A percentile compares a stretch with the other conserved stretches of the same genome.
Conservation (phyloP, 2,888 invertebrate genomes). For the Tetanocera ferruginea region DNA sequence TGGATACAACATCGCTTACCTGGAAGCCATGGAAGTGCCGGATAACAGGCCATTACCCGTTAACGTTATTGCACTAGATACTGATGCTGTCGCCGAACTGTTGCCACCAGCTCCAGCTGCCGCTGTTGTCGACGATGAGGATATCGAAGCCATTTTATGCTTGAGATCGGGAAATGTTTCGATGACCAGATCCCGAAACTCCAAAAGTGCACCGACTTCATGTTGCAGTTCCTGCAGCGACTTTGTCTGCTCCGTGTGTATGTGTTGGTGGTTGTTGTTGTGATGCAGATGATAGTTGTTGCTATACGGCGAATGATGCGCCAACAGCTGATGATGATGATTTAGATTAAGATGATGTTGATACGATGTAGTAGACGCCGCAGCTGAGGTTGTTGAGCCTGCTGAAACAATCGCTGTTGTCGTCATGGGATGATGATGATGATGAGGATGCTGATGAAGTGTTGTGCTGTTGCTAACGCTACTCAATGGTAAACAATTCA, state of each 20-base stretch:
- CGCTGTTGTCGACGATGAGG: conserved; percentile 67
- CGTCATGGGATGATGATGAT: conserved; percentile 45
- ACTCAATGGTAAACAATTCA: conserved; percentile 84
- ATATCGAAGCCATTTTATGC: conserved; percentile 84
- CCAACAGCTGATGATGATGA: conserved; percentile 58
- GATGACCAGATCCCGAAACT: conserved; percentile 94
- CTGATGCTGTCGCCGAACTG: conserved; percentile 41
- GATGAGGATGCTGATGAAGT: conserved; percentile 42
- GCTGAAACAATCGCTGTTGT: conserved; percentile 44
- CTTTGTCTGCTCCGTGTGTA: conserved; percentile 88
- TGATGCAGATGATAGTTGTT: conserved; percentile 60
- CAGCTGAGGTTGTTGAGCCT: conserved; percentile 71
- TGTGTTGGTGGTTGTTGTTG: conserved; percentile 78
- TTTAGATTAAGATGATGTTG: conserved; percentile 61
- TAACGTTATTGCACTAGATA: conserved; percentile 63
- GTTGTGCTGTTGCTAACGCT: conserved; percentile 45
- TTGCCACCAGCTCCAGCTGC: conserved; percentile 43
- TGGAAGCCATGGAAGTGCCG: conserved; percentile 67
- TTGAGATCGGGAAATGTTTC: conserved; percentile 93
- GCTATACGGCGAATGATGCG: conserved; percentile 63
- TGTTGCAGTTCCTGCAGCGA: conserved; percentile 93
- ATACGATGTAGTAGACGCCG: conserved; percentile 56
- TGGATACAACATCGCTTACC: conserved; percentile 50
- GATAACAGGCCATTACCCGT: conserved; percentile 60
- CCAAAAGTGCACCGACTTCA: conserved; percentile 91